phyloP scores from a whole-genome alignment of 2,888 invertebrate species.

The Metopia argyrocephala region DNA sequence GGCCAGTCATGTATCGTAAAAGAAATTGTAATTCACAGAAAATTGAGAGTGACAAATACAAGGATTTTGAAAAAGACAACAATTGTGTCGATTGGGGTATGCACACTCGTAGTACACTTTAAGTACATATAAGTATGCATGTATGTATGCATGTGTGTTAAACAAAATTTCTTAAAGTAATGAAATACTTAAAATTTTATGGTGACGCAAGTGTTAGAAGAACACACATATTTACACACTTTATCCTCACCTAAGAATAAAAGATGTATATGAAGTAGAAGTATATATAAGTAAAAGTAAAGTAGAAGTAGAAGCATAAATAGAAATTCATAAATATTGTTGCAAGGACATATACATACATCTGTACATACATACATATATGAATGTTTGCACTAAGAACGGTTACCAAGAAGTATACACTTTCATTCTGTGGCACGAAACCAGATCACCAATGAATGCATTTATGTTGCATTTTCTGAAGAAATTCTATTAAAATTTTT shows the following conservation, averaged over 20 bases:
- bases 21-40: too few species aligned
- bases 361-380: background rate
- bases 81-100: too few species aligned
- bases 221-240: conserved; percentile 44
- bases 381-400: too few species aligned
- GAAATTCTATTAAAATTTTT: too few species aligned
- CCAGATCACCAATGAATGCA: too few species aligned
- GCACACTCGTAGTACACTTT: too few species aligned
- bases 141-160: background rate
- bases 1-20: too few species aligned
- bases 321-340: conserved; percentile 21
- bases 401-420: too few species aligned
- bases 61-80: too few species aligned
- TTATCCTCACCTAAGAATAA: background rate
- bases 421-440: too few species aligned
- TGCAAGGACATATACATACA: conserved; percentile 1
- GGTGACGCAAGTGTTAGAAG: conserved; percentile 51
- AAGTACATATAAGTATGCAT: background rate
- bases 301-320: background rate
- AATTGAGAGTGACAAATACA: too few species aligned
- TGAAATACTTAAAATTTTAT: conserved; percentile 51
- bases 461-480: too few species aligned
- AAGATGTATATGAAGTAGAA: background rate
- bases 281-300: background rate
- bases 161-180: conserved; percentile 31